These are phyloP conservation scores for Acronicta aceris DNA, from an alignment of 2,888 invertebrate species.

Conservation along the genomic window DNA sequence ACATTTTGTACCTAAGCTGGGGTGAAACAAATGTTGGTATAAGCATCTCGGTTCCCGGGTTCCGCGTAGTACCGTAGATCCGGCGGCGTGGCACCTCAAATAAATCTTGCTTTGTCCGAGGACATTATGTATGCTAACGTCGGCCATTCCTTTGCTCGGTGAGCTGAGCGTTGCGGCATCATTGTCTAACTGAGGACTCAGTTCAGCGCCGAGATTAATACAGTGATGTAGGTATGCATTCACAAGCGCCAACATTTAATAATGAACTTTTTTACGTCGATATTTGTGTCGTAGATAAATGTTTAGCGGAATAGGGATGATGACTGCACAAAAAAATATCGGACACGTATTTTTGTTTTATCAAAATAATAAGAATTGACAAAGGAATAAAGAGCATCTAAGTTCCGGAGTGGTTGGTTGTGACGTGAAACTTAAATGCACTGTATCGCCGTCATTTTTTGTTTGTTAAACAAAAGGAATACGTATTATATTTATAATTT, in stretches of 20 bases:
- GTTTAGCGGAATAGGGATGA: too few relatives aligned
- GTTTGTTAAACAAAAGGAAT: too few relatives aligned
- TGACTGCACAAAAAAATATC: too few relatives aligned
- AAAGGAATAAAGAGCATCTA: too few relatives aligned
- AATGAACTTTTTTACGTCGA: slow-evolving; percentile 24
- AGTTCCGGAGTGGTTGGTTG: too few relatives aligned
- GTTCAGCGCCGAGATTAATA: slow-evolving; percentile 38
- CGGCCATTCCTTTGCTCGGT: slow-evolving; percentile 64
- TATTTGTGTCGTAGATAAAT: too few relatives aligned
- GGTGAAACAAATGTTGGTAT: slow-evolving; percentile 52
- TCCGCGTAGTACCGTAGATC: slow-evolving; percentile 59
- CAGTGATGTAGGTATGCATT: slow-evolving; percentile 14
- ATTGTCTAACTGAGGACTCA: slow-evolving; percentile 44
- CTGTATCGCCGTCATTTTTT: too few relatives aligned
- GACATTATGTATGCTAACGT: slow-evolving; percentile 80
- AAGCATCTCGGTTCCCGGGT: slow-evolving; percentile 55
- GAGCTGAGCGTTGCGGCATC: slow-evolving; percentile 51
- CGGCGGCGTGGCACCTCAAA: slow-evolving; percentile 67
- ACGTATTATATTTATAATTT: too few relatives aligned
- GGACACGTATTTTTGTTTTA: too few relatives aligned
- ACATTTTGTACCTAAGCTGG: slow-evolving; percentile 39
- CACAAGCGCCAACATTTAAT: slow-evolving; percentile 37
- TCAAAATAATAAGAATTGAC: too few relatives aligned
- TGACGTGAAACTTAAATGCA: too few relatives aligned
- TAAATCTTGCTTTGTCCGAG: slow-evolving; percentile 83